Conservation (phyloP, 2,797 vertebrate genomes). For the Malurus leucopterus region DNA sequence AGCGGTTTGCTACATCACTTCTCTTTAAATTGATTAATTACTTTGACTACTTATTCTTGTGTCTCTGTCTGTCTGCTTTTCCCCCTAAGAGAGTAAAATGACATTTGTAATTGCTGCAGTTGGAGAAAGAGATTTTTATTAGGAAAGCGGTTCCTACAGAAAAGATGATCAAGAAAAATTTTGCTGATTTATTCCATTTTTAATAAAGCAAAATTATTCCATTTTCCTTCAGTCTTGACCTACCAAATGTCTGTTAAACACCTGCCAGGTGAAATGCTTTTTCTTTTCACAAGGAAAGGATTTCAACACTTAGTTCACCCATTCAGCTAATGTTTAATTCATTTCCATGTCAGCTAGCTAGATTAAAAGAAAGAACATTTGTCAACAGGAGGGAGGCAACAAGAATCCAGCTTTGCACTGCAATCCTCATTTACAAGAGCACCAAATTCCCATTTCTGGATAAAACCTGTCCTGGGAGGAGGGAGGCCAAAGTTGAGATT, state of each 20-base stretch:
- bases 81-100: not conserved
- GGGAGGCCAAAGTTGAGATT: not conserved
- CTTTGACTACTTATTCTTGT: not conserved
- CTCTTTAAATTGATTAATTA: not conserved
- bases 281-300: not conserved
- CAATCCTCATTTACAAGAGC: conserved; percentile 1
- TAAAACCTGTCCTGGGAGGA: not conserved
- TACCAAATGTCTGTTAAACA: not conserved
- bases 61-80: not conserved
- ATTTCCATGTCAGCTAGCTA: conserved; percentile 5
- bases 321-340: conserved; percentile 47
- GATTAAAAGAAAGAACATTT: conserved; percentile 43
- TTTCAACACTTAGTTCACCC: conserved; percentile 27
- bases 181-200: not conserved
- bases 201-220: not conserved
- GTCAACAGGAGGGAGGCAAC: conserved; percentile 5
- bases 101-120: not conserved
- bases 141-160: not conserved
- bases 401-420: not conserved
- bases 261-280: conserved; percentile 15
- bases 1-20: not conserved
- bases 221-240: not conserved
- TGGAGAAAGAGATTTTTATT: not conserved
- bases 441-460: not conserved
- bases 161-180: not conserved